A percentile compares a stretch with the other conserved stretches of the same genome.
These are phyloP conservation scores for Pyrochroa serraticornis DNA, from an alignment of 2,888 invertebrate genomes.

Conservation along the genomic window DNA sequence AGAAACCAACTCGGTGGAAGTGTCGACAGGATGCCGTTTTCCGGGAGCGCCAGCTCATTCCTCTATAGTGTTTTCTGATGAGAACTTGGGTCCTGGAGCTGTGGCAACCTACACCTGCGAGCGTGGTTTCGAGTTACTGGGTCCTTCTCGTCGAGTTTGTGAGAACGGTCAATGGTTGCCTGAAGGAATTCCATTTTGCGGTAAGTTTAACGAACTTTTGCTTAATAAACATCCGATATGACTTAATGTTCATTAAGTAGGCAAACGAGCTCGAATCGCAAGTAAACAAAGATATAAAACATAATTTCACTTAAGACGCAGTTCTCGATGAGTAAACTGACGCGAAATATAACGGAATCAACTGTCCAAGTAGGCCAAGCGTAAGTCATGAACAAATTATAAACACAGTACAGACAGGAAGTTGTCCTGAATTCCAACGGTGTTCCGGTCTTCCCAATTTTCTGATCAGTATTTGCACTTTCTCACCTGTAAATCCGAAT, in stretches of 20 bases:
- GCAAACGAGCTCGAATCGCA: constrained; percentile 11
- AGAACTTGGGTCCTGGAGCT: constrained; percentile 64
- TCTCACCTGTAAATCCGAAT: not conserved
- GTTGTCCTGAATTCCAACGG: constrained; percentile 23
- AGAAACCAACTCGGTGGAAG: constrained; percentile 17
- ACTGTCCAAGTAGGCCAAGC: constrained; percentile 26
- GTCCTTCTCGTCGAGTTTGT: constrained; percentile 81
- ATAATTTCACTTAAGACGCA: constrained; percentile 20
- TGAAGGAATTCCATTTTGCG: constrained; percentile 92
- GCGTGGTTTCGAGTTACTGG: constrained; percentile 88
- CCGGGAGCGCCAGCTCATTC: constrained; percentile 92
- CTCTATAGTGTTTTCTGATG: constrained; percentile 77
- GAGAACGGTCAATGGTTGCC: constrained; percentile 82
- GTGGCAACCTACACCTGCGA: constrained; percentile 87
- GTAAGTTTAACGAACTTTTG: constrained; percentile 78
- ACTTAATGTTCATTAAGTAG: constrained; percentile 14
- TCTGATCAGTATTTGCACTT: not conserved
- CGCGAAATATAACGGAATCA: constrained; percentile 22
- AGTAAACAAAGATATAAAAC: constrained; percentile 19
- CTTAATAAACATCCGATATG: not conserved
- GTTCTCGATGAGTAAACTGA: constrained; percentile 20
- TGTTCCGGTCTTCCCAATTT: constrained; percentile 25
- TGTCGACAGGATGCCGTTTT: constrained; percentile 70
- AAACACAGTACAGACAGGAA: constrained; percentile 26
- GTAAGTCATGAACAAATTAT: constrained; percentile 22